Conservation (phyloP, 2,797 vertebrate genomes). For the Rhynchotus rufescens region DNA sequence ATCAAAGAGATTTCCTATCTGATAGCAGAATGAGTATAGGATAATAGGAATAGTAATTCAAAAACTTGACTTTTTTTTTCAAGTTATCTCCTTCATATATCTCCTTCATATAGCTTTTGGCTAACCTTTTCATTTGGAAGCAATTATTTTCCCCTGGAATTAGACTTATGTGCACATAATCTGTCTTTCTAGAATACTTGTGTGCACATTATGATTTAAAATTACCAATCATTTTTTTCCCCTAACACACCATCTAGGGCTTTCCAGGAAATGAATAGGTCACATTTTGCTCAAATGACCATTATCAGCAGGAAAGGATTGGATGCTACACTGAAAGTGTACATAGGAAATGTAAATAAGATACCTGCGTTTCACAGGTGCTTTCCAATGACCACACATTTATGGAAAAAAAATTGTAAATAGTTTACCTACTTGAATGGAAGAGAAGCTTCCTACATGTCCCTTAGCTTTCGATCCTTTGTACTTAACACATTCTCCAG, state of each 20-base stretch:
- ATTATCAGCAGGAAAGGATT: not conserved
- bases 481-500: not conserved
- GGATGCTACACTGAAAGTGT: not conserved
- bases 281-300: not conserved
- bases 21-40: not conserved
- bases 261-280: not conserved
- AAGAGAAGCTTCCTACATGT: not conserved
- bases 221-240: not conserved
- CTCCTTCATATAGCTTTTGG: not conserved
- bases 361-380: not conserved
- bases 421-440: not conserved
- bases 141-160: not conserved
- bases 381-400: not conserved
- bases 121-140: not conserved
- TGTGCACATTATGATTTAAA: not conserved
- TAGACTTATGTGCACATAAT: not conserved
- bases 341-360: not conserved
- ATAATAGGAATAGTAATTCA: not conserved
- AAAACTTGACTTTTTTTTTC: not conserved
- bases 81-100: not conserved
- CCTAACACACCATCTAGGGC: not conserved
- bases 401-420: not conserved
- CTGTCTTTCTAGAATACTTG: not conserved
- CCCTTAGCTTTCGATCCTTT: not conserved
- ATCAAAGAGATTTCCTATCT: not conserved